phyloP scores from a whole-genome alignment of 2,888 invertebrate genomes.

The Pelosia muscerda region DNA sequence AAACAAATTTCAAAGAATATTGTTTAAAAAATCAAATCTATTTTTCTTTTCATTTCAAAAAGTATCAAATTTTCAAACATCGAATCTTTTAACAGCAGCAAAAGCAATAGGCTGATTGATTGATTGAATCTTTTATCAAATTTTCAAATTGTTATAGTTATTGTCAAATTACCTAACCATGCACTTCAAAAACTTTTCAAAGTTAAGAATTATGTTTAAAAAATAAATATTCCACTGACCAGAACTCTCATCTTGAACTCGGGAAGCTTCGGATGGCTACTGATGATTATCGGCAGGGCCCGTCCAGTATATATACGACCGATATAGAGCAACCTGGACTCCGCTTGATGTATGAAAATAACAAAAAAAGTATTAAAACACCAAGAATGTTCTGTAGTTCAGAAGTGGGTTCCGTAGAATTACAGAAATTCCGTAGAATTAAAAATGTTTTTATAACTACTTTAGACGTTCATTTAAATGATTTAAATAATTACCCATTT shows the following conservation, averaged over 20 bases:
- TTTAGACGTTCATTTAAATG: too few relatives aligned
- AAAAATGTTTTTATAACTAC: too few relatives aligned
- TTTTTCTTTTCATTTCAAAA: neutral
- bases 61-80: neutral
- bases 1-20: too few relatives aligned
- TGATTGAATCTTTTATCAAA: neutral
- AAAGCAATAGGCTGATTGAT: too few relatives aligned
- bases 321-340: constrained; percentile 65
- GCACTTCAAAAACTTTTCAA: neutral
- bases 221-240: constrained; percentile 65
- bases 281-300: constrained; percentile 66
- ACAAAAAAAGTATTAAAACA: constrained; percentile 53
- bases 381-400: constrained; percentile 14
- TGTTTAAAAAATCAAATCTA: too few relatives aligned
- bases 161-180: neutral
- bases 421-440: neutral
- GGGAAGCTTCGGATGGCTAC: constrained; percentile 71
- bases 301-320: constrained; percentile 74
- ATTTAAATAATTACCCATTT: too few relatives aligned
- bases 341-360: constrained; percentile 51
- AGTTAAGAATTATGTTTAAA: constrained; percentile 15
- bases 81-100: neutral
- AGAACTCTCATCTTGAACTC: constrained; percentile 80
- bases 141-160: neutral
- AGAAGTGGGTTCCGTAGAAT: constrained; percentile 22